Base-by-base conservation (phyloP, 2,888 invertebrate genomes). In the Branchellion lobata region DNA sequence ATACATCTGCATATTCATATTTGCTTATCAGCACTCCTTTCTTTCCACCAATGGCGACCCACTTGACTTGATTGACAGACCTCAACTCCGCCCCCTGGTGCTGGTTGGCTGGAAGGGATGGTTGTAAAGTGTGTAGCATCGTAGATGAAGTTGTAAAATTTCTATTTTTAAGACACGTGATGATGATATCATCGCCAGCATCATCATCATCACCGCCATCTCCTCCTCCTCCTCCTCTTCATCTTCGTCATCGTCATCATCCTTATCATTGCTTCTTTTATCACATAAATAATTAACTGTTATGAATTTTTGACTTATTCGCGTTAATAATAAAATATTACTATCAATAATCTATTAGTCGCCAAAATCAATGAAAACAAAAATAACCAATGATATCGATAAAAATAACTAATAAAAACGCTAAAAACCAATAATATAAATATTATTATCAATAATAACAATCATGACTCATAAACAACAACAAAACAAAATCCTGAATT, bases 91-190 rank as follows among this genome's bases (percentile, higher is more conserved):
- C 61, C 61, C 61, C 61, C 21, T n/a, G 61, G 3, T 24, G 3
- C 24, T 57, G 61, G 21, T 57, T 57, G 61, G 61, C 8, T 57
- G n/a, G 61, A 5, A 3, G 5, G n/a, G 61, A 18, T 57, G 21
- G n/a, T n/a, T n/a, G n/a, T n/a, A n/a, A n/a, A n/a, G n/a, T n/a
- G n/a, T n/a, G n/a, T n/a, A n/a, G n/a, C n/a, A n/a, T n/a, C n/a
- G n/a, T n/a, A n/a, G n/a, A 57, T 24, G 24, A n/a, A 18, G 21
- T 57, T 57, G 61, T 57, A 3, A 57, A 57, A 57, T n/a, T n/a
- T 57, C 61, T n/a, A 57, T 57, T 57, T 57, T 18, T 57, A 57
- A 57, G 61, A 57, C 61, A 57, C 24, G 24, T 57, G 61, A n/a
- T 57, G 21, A n/a, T 57, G 24, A 57, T 57, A 57, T 8, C 61